phyloP scores from a whole-genome alignment of 2,113 vertebrate genomes.

The Marcusenius ussheri region DNA sequence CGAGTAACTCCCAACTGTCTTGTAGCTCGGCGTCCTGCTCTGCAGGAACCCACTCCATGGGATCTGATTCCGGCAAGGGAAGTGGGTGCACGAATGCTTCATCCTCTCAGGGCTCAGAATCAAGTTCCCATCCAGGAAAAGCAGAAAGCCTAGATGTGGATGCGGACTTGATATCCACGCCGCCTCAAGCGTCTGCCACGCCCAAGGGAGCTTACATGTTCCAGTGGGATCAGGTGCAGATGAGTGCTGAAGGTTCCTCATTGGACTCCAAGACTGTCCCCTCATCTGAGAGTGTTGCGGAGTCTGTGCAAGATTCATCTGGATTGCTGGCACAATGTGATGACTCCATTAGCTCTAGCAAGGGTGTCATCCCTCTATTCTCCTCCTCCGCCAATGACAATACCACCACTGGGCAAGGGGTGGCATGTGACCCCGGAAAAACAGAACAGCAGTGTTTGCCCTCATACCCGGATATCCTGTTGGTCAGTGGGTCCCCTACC shows the following conservation, averaged over 20 bases:
- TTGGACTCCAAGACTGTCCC: constrained; percentile 35
- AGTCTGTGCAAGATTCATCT: constrained; percentile 41
- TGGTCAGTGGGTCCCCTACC: constrained; percentile 23
- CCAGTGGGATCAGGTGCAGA: constrained; percentile 58
- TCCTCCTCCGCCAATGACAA: constrained; percentile 31
- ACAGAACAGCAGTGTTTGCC: constrained; percentile 26
- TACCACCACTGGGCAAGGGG: constrained; percentile 8
- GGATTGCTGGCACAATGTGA: constrained; percentile 43
- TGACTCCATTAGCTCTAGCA: constrained; percentile 14
- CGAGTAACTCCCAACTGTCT: constrained; percentile 8
- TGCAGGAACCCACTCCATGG: background rate
- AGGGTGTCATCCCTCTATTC: constrained; percentile 17
- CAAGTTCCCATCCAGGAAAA: background rate
- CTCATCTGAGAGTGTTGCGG: constrained; percentile 38
- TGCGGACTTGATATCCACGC: background rate
- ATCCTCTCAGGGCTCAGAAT: background rate
- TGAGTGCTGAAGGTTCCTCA: constrained; percentile 50
- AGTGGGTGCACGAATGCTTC: background rate
- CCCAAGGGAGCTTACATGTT: constrained; percentile 49
- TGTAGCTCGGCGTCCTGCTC: background rate
- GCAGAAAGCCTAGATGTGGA: background rate
- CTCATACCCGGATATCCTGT: constrained; percentile 48
- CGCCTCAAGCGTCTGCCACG: background rate
- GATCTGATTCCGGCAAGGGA: constrained; percentile 25
- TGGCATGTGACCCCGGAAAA: background rate